A percentile compares a stretch with the other conserved stretches of the same genome.
phyloP scores from a whole-genome alignment of 1,140 invertebrate species.

The Thereuonema tuberculata region DNA sequence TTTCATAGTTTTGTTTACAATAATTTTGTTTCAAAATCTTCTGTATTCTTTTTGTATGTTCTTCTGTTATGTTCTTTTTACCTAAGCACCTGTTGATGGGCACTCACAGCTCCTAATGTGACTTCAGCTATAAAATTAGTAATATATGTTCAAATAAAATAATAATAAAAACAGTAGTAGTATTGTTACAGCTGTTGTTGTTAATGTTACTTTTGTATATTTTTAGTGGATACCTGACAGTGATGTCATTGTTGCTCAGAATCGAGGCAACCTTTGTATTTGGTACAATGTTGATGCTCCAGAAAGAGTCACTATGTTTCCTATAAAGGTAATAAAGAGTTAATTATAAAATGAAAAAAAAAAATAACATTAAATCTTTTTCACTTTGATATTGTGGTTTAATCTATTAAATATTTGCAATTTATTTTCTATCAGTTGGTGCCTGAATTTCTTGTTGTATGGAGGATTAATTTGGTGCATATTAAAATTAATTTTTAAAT shows the following conservation, averaged over 20 bases:
- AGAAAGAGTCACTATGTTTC: conserved; percentile 59
- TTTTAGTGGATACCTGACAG: conserved; percentile 91
- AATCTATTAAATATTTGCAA: too few species aligned
- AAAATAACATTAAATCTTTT: too few species aligned
- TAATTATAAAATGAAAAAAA: too few species aligned
- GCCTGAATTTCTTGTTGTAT: too few species aligned
- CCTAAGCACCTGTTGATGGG: neutral
- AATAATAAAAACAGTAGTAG: conserved; percentile 1
- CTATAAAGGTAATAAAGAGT: conserved; percentile 49
- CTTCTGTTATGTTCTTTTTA: neutral
- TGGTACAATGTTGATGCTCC: conserved; percentile 94
- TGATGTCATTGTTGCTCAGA: conserved; percentile 95
- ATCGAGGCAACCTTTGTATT: conserved; percentile 64
- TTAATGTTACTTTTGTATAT: neutral
- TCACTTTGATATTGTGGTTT: too few species aligned
- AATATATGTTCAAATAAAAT: neutral
- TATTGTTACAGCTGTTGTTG: neutral
- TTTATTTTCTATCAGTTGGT: too few species aligned
- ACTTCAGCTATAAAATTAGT: neutral
- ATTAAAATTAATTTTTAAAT: too few species aligned
- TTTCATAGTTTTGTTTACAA: too few species aligned
- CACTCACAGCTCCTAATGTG: neutral
- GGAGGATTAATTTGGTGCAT: too few species aligned
- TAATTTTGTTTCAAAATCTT: too few species aligned
- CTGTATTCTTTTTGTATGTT: neutral